phyloP scores from a whole-genome alignment of 2,797 vertebrate species.

The Lagodon rhomboides region DNA sequence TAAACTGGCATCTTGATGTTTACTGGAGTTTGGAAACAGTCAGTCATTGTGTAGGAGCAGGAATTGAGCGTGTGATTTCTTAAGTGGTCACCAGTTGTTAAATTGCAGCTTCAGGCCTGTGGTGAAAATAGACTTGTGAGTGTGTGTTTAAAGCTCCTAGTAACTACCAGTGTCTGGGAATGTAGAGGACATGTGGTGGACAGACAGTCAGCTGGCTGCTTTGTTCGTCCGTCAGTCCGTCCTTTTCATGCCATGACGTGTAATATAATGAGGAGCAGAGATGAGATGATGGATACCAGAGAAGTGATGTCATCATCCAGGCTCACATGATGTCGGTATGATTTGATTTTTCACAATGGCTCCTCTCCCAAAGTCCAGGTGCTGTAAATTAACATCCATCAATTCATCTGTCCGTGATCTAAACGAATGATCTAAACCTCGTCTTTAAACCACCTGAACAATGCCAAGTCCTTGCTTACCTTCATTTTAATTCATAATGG shows the following conservation, averaged over 20 bases:
- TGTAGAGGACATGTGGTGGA: slow-evolving; percentile 66
- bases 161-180: slow-evolving; percentile 77
- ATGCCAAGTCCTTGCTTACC: slow-evolving; percentile 14
- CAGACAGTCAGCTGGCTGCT: slow-evolving; percentile 54
- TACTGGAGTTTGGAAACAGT: slow-evolving; percentile 13
- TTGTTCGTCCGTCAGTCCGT: slow-evolving; percentile 13
- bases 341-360: slow-evolving; percentile 37
- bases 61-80: slow-evolving; percentile 45
- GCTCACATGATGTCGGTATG: slow-evolving; percentile 34
- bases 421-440: slow-evolving; percentile 28
- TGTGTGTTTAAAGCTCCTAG: slow-evolving; percentile 64
- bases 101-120: slow-evolving; percentile 41
- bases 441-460: slow-evolving; percentile 22
- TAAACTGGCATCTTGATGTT: slow-evolving; percentile 17
- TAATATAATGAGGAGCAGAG: slow-evolving; percentile 54
- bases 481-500: not conserved
- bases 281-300: slow-evolving; percentile 62
- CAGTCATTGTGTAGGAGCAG: not conserved
- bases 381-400: slow-evolving; percentile 38
- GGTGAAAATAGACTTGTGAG: slow-evolving; percentile 71
- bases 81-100: slow-evolving; percentile 54
- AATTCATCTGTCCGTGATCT: slow-evolving; percentile 13
- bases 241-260: slow-evolving; percentile 54
- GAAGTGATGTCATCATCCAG: slow-evolving; percentile 53
- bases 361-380: slow-evolving; percentile 28